Base-by-base conservation (phyloP, 2,888 invertebrate species). In the Tipula lateralis region DNA sequence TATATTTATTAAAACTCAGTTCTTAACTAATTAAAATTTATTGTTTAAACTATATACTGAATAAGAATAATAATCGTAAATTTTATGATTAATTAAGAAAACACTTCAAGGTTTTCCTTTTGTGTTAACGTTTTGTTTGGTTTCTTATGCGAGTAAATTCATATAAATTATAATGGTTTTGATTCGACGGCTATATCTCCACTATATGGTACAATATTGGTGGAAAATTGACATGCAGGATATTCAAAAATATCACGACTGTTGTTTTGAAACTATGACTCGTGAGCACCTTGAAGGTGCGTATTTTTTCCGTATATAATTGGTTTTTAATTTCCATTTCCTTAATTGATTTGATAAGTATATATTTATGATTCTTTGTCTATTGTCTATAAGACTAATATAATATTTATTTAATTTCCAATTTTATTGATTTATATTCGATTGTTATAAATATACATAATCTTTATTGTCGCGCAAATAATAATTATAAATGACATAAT, bases 1-100 rank as follows among this genome's bases (percentile, higher is more conserved):
- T 66, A 66, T n/a, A n/a, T 9, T 9, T 24, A 66, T 24, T 66
- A 66, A 66, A 66, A 66, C 12, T 66, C 24, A 24, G 16, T 66
- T 66, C 3, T 66, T 66, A 66, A 66, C 3, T 66, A 66, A 66
- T 66, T 24, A 66, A 66, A 66, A 66, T 66, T 66, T 66, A 66
- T 66, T 66, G 66, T 66, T 66, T 66, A 66, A 66, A 66, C 66
- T 24, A 24, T 66, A 24, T 24, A 24, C 66, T 66, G 19, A 66
- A 66, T 66, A 66, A 39, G 9, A 39, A 66, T 66, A 66, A 66
- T 24, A 66, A 66, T 66, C 66, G 66, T 66, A 66, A 66, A 66
- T 66, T 24, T 66, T 66, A 66, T 66, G 66, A 66, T 66, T 66
- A 66, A 66, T 66, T 66, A 66, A 66, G 66, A 66, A 66, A 66